Evolutionary conservation across 2,113 vertebrate species (phyloP), one percentile per base, ranked within the genome.

Genomic region (Catharus bicknelli): DNA sequence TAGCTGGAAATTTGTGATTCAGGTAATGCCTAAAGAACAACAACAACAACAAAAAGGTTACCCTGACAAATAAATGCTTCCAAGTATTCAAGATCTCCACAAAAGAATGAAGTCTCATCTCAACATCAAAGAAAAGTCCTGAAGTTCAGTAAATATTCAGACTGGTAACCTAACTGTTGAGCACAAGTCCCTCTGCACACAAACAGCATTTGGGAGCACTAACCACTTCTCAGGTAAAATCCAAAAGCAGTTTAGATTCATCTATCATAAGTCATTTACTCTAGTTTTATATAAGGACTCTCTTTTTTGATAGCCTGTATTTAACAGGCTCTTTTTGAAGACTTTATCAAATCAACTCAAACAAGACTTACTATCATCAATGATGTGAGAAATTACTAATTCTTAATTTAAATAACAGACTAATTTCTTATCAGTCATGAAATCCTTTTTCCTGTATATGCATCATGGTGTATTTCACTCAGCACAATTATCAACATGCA

Each of bases 1-100:
- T 99, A 99, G 97, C 81, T 98, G 95, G 98, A 97, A 93, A 99
- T 98, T 92, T 98, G 99, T 91, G 98, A 98, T 97, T 99, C 99
- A 98, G 99, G 99, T 98, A 99, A 98, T 47, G 98, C 98, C 99
- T 99, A 93, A 54, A 89, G 48, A 19, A 77, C 79, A 74, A 42
- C 12, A 54, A 45, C 32, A 10, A 26, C 2, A 19, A 42, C 18
- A 54, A 45, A 43, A 42, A 30, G 1, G 25, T 84, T 83, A 83
- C 7, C 6, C 11, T 51, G 36, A 62, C 25, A 48, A 62, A 58
- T 42, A 43, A 40, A 34, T 70, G 10, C 34, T 89, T 80, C 12
- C n/a, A 73, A 68, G 34, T 27, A 53, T 61, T 72, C 38, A 68
- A 53, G 50, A 75, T 10, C 19, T 45, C 47, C 54, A 77, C 45